These are phyloP conservation scores for Drosophila trapezifrons DNA, from an alignment of 1,140 invertebrate genomes.

Conservation along the genomic window DNA sequence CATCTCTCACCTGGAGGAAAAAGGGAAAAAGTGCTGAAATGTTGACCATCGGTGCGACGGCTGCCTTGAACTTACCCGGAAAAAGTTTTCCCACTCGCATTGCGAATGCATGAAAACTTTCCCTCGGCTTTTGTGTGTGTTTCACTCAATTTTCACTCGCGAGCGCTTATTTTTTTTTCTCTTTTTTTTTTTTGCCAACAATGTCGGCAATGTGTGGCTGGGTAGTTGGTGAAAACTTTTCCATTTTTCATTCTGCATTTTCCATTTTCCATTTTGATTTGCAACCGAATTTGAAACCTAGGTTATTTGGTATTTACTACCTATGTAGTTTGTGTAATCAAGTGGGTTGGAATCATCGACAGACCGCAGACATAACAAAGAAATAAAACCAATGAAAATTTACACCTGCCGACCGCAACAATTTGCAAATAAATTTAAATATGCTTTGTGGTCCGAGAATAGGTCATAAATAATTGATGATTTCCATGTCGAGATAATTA, in stretches of 20 bases:
- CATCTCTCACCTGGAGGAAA: constrained; percentile 16
- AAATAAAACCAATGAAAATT: constrained; percentile 28
- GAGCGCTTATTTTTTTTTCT: too few relatives aligned
- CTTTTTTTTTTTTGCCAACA: constrained; percentile 47
- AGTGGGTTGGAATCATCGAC: constrained; percentile 21
- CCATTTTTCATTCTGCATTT: constrained; percentile 15
- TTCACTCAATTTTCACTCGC: constrained; percentile 37
- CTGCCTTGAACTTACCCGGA: constrained; percentile 27
- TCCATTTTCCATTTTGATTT: constrained; percentile 32
- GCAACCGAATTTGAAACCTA: constrained; percentile 1
- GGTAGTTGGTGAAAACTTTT: constrained; percentile 19
- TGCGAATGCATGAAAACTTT: constrained; percentile 48
- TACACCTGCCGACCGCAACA: constrained; percentile 42
- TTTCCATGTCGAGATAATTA: constrained; percentile 42
- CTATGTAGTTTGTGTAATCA: constrained; percentile 11
- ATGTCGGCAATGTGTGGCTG: constrained; percentile 22
- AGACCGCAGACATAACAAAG: constrained; percentile 25
- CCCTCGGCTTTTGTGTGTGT: constrained; percentile 22
- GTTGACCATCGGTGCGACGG: constrained; percentile 24
- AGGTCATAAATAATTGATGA: constrained; percentile 47
- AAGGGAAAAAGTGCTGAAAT: constrained; percentile 19
- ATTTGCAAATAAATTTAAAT: constrained; percentile 52
- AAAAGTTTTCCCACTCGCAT: constrained; percentile 34
- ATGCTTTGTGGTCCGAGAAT: constrained; percentile 41
- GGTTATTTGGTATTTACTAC: background rate